Evolutionary conservation across 2,797 vertebrate species (phyloP).

Genomic region (Parauchenoglanis ngamensis): DNA sequence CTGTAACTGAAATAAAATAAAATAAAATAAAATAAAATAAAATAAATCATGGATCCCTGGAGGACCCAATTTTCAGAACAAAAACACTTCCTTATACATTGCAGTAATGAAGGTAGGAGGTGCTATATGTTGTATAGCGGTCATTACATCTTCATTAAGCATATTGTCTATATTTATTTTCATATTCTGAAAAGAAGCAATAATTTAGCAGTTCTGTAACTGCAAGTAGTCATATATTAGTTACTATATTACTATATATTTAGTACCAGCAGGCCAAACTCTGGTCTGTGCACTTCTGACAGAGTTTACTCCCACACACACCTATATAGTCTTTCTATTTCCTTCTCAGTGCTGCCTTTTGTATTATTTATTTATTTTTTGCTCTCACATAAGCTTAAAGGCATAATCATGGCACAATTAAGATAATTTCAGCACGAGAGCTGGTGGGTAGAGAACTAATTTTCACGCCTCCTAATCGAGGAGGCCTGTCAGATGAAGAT

Average conservation of each 20-base stretch:
- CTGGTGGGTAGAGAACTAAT: slow-evolving; percentile 85
- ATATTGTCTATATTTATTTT: background rate
- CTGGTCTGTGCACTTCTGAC: slow-evolving; percentile 15
- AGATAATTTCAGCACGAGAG: slow-evolving; percentile 83
- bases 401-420: slow-evolving; percentile 86
- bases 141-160: background rate
- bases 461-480: slow-evolving; percentile 81
- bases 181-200: background rate
- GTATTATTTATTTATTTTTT: slow-evolving; percentile 62
- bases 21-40: background rate
- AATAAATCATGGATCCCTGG: background rate
- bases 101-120: no score
- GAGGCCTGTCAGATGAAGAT: slow-evolving; percentile 87
- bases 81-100: background rate
- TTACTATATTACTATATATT: background rate
- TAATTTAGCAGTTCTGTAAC: background rate
- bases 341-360: slow-evolving; percentile 56
- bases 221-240: background rate
- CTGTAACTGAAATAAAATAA: background rate
- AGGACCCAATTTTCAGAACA: background rate
- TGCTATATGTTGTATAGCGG: background rate
- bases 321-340: slow-evolving; percentile 46
- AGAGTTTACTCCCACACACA: slow-evolving; percentile 33
- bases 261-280: slow-evolving; percentile 12
- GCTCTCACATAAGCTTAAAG: slow-evolving; percentile 76